Percentiles rank a stretch among this genome's conserved stretches.
Evolutionary conservation across 2,888 invertebrate genomes (phyloP).

Genomic region (Smittia sp.): DNA sequence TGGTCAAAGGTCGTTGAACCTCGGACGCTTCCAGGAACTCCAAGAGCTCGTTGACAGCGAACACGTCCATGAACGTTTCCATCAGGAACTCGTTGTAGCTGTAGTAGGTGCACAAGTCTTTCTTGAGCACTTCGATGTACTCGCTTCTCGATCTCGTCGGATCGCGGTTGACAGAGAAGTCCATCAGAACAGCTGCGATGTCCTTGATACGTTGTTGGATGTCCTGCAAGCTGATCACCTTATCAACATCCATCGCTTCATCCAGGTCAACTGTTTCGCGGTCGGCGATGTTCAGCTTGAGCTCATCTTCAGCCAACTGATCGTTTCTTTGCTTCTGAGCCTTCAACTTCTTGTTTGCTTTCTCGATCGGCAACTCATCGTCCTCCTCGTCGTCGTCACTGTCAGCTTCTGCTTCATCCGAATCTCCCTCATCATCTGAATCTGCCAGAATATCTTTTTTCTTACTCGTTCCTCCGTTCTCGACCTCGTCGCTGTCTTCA

Average conservation of each 20-base stretch:
- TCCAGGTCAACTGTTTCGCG: conserved; percentile 76
- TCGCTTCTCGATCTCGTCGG: conserved; percentile 71
- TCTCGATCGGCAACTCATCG: conserved; percentile 82
- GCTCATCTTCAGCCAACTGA: conserved; percentile 74
- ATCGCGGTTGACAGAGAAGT: conserved; percentile 71
- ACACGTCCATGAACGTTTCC: conserved; percentile 86
- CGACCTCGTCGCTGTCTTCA: conserved; percentile 52
- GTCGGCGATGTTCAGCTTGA: conserved; percentile 74
- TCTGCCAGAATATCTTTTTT: conserved; percentile 41
- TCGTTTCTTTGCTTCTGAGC: conserved; percentile 68
- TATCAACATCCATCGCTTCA: conserved; percentile 67
- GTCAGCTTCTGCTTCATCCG: conserved; percentile 47
- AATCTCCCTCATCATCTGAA: conserved; percentile 43
- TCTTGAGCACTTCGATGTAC: conserved; percentile 73
- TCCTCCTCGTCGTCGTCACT: conserved; percentile 52
- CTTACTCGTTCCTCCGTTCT: conserved; percentile 44
- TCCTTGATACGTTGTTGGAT: conserved; percentile 89
- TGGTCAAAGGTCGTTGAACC: conserved; percentile 88
- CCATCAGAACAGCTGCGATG: conserved; percentile 71
- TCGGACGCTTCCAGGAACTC: conserved; percentile 97
- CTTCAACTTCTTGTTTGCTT: conserved; percentile 72
- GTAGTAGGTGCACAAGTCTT: conserved; percentile 90
- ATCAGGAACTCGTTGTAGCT: conserved; percentile 96
- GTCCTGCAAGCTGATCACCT: conserved; percentile 72
- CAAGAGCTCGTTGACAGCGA: conserved; percentile 79